A percentile compares a stretch with the other conserved stretches of the same genome.
phyloP scores from a whole-genome alignment of 2,797 vertebrate genomes.

The Apodemus agrarius region DNA sequence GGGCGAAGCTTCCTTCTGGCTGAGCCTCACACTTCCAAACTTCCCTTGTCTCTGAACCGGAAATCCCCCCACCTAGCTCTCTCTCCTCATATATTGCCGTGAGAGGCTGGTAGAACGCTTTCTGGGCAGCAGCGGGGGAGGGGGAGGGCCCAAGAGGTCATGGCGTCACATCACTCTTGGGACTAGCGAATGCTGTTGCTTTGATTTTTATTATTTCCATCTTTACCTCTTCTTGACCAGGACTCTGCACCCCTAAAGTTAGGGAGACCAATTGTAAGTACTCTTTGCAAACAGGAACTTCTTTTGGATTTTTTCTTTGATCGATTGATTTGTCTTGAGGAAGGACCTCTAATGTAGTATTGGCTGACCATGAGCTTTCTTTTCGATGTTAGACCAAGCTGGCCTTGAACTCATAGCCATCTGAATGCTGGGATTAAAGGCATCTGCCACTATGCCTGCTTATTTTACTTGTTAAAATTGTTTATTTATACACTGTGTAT shows the following conservation, averaged over 20 bases:
- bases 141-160: neutral
- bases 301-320: neutral
- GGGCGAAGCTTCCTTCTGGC: neutral
- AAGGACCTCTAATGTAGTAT: neutral
- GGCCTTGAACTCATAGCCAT: neutral
- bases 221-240: neutral
- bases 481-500: neutral
- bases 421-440: neutral
- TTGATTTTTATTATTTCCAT: neutral
- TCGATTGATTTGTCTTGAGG: neutral
- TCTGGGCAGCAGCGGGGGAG: too few relatives aligned
- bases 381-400: neutral
- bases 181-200: neutral
- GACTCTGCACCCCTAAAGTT: neutral
- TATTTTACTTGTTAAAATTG: neutral
- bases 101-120: neutral
- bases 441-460: too few relatives aligned
- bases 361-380: neutral
- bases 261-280: neutral
- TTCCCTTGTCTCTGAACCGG: neutral
- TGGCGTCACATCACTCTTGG: too few relatives aligned
- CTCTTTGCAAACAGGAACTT: neutral
- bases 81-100: accelerated
- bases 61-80: neutral
- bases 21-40: neutral